Percentiles rank a stretch among this genome's conserved stretches.
These are phyloP conservation scores for Hoplostethus mediterraneus DNA, from an alignment of 2,797 vertebrate species.

Conservation along the genomic window DNA sequence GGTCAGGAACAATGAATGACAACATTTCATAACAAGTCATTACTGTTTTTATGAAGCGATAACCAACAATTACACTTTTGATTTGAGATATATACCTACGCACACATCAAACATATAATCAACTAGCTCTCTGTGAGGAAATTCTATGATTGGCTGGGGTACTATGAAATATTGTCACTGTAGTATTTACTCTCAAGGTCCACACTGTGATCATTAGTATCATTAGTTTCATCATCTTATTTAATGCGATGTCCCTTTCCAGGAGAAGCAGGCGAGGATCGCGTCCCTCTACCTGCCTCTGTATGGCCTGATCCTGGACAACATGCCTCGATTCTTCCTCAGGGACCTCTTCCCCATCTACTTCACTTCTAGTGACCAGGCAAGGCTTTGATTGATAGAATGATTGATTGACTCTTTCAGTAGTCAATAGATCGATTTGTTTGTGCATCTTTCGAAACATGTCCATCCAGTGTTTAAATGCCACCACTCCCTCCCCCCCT, in stretches of 20 bases:
- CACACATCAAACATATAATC: no score
- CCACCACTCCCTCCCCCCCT: background rate
- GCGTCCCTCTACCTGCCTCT: conserved; percentile 96
- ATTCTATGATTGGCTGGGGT: background rate
- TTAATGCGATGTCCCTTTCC: background rate
- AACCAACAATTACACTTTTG: no score
- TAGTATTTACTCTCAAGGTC: background rate
- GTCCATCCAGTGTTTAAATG: background rate
- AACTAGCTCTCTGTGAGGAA: background rate
- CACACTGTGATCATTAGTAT: no score
- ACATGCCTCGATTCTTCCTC: conserved; percentile 98
- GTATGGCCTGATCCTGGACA: conserved; percentile 98
- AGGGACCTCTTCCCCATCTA: conserved; percentile 95
- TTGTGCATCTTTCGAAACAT: no score
- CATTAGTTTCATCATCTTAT: background rate
- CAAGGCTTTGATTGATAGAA: background rate
- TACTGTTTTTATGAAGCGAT: no score
- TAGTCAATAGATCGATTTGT: background rate
- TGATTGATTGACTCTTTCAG: conserved; percentile 3
- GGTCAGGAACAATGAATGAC: background rate
- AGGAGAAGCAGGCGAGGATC: conserved; percentile 96
- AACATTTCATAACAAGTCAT: background rate
- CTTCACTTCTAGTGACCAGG: conserved; percentile 93
- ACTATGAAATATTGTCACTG: background rate
- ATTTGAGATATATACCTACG: no score